phyloP scores from a whole-genome alignment of 2,888 invertebrate species.

The Orthosia incerta region DNA sequence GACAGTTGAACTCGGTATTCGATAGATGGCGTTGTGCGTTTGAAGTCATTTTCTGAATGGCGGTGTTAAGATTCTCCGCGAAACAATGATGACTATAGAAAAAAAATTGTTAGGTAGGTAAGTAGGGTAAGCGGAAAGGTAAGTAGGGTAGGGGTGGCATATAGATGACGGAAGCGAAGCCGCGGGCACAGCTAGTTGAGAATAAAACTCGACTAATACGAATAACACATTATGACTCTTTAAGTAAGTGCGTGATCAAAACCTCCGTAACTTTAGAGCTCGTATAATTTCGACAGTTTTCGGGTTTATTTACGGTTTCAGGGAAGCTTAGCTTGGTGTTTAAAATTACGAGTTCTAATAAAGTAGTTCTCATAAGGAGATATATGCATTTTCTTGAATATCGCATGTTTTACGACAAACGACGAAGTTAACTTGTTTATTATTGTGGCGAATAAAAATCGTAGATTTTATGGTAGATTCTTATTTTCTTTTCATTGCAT shows the following conservation, averaged over 20 bases:
- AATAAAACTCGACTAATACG: no score
- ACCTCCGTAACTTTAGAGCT: neutral
- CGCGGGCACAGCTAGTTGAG: no score
- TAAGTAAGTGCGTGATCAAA: neutral
- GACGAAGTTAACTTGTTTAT: slow-evolving; percentile 3
- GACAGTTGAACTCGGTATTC: no score
- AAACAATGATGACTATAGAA: no score
- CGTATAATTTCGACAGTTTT: slow-evolving; percentile 6
- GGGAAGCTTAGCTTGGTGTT: neutral
- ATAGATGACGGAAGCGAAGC: no score
- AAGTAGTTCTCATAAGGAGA: neutral
- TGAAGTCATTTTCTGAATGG: no score
- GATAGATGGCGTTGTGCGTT: no score
- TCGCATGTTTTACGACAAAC: neutral
- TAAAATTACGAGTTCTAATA: slow-evolving; percentile 15
- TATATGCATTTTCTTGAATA: slow-evolving; percentile 3
- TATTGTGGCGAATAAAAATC: neutral
- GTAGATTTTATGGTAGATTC: neutral
- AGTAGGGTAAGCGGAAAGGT: no score
- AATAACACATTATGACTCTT: neutral
- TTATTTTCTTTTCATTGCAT: neutral
- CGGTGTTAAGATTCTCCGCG: no score
- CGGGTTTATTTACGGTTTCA: neutral
- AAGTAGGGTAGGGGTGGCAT: no score
- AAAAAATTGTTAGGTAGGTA: no score